phyloP scores from a whole-genome alignment of 1,140 invertebrate species.

The Idris sp. region DNA sequence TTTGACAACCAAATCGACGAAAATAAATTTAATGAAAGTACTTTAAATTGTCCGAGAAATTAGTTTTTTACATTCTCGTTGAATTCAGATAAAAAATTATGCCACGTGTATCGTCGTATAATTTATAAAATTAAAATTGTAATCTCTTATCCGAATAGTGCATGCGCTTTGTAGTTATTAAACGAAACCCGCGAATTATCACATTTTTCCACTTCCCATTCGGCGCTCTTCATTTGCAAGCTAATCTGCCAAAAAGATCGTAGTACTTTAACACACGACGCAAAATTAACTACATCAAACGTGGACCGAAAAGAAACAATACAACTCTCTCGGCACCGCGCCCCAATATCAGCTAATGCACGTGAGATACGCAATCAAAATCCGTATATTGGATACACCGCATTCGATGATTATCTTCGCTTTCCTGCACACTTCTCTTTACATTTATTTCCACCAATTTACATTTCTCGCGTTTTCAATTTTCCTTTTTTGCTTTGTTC shows the following conservation, averaged over 20 bases:
- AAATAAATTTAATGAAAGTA: too few species aligned
- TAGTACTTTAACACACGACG: slow-evolving; percentile 27
- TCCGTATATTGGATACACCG: slow-evolving; percentile 25
- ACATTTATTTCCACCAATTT: slow-evolving; percentile 56
- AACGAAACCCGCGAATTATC: slow-evolving; percentile 28
- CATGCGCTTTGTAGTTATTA: slow-evolving; percentile 12
- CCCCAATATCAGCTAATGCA: slow-evolving; percentile 48
- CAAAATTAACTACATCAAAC: slow-evolving; percentile 48
- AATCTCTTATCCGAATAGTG: slow-evolving; percentile 10
- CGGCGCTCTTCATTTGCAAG: slow-evolving; percentile 31
- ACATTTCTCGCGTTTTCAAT: slow-evolving; percentile 31
- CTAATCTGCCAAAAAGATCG: slow-evolving; percentile 46
- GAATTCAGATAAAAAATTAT: not conserved
- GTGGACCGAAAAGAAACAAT: slow-evolving; percentile 35
- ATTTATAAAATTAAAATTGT: slow-evolving; percentile 19
- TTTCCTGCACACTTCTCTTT: slow-evolving; percentile 25
- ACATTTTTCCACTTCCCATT: slow-evolving; percentile 33
- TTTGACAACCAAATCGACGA: too few species aligned
- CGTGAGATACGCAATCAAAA: slow-evolving; percentile 44
- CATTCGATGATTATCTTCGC: slow-evolving; percentile 43
- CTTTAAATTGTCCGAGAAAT: too few species aligned
- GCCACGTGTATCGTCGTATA: slow-evolving; percentile 11
- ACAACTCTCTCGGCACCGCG: not conserved
- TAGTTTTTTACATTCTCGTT: too few species aligned
- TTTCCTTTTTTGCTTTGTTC: slow-evolving; percentile 25